These are phyloP conservation scores for Phodopus roborovskii DNA, from an alignment of 2,113 vertebrate species.

Conservation along the genomic window DNA sequence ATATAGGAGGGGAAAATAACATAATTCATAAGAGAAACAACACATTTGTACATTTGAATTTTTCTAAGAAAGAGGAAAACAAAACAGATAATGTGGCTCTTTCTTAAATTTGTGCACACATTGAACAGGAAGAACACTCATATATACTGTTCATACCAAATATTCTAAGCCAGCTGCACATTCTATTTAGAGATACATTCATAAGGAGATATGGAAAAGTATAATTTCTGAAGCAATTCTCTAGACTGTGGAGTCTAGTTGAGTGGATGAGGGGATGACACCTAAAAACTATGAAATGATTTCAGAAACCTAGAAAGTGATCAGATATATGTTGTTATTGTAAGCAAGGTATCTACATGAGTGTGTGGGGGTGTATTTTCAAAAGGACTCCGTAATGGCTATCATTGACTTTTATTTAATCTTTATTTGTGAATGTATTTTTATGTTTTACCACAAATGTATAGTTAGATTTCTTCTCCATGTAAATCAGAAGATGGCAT, in stretches of 20 bases:
- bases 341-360: background rate
- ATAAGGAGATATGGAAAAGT: background rate
- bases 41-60: background rate
- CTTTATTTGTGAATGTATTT: background rate
- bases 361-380: background rate
- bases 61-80: background rate
- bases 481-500: background rate
- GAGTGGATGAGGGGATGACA: background rate
- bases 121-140: background rate
- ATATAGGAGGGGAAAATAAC: background rate
- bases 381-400: background rate
- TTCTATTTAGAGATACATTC: background rate
- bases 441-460: background rate
- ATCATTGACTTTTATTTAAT: background rate
- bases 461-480: background rate
- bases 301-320: background rate
- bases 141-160: background rate
- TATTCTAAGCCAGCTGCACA: background rate
- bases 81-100: background rate
- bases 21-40: background rate
- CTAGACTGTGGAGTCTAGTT: background rate
- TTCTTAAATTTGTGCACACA: background rate
- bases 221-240: background rate
- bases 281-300: background rate
- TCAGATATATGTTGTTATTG: conserved; percentile 12